These are phyloP conservation scores for Manacus vitellinus DNA, from an alignment of 2,113 vertebrate genomes.

Conservation along the genomic window DNA sequence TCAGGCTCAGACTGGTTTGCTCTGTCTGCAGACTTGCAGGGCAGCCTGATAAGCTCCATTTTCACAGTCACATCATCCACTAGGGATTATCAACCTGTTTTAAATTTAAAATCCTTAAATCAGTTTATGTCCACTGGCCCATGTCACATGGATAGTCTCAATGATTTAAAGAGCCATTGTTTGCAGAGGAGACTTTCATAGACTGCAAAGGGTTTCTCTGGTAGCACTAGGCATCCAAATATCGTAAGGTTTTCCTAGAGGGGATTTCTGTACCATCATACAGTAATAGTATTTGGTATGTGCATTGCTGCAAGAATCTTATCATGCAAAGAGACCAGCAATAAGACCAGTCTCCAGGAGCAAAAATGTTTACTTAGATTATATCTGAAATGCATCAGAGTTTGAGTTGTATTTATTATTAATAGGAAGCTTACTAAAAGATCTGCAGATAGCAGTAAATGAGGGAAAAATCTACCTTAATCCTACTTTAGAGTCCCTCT, in stretches of 20 bases:
- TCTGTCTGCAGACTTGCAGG: not conserved
- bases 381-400: not conserved
- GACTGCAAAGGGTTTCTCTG: not conserved
- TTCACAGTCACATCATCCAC: conserved; percentile 14
- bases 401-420: not conserved
- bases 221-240: not conserved
- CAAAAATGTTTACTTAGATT: not conserved
- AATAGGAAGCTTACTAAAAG: not conserved
- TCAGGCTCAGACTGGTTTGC: not conserved
- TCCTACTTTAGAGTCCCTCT: not conserved
- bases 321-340: not conserved
- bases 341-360: not conserved
- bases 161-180: conserved; percentile 13
- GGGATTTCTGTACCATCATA: not conserved
- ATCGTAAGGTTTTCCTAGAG: not conserved
- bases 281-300: not conserved
- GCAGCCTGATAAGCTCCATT: conserved; percentile 19
- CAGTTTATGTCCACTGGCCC: conserved; percentile 15
- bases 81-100: conserved; percentile 46
- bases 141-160: not conserved
- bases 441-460: not conserved
- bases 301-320: not conserved
- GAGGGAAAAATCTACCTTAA: not conserved
- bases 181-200: not conserved
- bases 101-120: conserved; percentile 55